A percentile compares a stretch with the other conserved stretches of the same genome.
Conservation (phyloP, 2,888 invertebrate genomes). For the Hecatera dysodea region DNA sequence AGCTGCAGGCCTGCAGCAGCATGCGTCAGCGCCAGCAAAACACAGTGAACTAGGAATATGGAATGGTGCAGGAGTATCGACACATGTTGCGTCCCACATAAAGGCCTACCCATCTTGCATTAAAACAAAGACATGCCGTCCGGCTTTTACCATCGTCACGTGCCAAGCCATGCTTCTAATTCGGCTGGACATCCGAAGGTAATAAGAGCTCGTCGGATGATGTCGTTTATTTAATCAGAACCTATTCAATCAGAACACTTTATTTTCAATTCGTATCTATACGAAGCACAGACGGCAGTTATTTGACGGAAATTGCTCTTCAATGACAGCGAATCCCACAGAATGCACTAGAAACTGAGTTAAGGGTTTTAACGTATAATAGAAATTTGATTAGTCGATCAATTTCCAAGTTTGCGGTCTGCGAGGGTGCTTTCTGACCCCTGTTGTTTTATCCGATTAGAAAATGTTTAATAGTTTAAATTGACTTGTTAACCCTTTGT, state of each 20-base stretch:
- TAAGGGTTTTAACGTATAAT: constrained; percentile 26
- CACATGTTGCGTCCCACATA: too few relatives aligned
- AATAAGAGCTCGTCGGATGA: too few relatives aligned
- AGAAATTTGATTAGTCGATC: constrained; percentile 48
- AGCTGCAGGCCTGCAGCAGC: too few relatives aligned
- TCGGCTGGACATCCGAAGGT: too few relatives aligned
- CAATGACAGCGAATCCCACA: constrained; percentile 6
- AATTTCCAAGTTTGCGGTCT: constrained; percentile 36
- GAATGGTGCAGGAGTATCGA: too few relatives aligned
- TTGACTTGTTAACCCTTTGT: constrained; percentile 16
- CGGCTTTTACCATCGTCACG: too few relatives aligned
- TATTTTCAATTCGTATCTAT: not conserved
- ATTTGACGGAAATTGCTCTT: constrained; percentile 11
- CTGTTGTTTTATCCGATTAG: constrained; percentile 12
- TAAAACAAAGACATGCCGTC: too few relatives aligned
- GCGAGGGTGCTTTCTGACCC: constrained; percentile 3
- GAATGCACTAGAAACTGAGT: constrained; percentile 28
- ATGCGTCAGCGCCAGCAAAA: too few relatives aligned
- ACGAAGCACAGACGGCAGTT: not conserved
- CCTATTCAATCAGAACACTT: not conserved
- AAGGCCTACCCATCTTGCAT: too few relatives aligned
- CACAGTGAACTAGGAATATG: too few relatives aligned
- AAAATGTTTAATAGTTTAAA: constrained; percentile 34
- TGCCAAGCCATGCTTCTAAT: too few relatives aligned
- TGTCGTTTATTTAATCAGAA: too few relatives aligned